phyloP scores from a whole-genome alignment of 64 coral and sea anemone species.

The Pocillopora damicornis region DNA sequence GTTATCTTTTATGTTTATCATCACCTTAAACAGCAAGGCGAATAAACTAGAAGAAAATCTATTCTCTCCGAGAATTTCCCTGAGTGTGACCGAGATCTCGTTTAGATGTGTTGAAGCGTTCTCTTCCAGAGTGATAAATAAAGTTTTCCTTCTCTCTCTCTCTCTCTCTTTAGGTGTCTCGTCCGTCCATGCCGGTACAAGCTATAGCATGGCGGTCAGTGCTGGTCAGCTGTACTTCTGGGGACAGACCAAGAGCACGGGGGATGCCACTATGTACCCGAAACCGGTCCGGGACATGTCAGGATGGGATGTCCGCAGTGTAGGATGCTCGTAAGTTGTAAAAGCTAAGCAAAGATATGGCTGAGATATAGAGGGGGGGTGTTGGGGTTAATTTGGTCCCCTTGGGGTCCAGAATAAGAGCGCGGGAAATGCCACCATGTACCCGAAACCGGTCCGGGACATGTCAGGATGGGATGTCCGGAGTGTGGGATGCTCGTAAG shows the following conservation, averaged over 20 bases:
- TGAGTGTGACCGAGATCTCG: too few species aligned
- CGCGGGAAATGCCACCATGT: constrained; percentile 84
- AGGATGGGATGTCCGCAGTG: constrained; percentile 85
- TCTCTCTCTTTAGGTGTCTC: constrained; percentile 4
- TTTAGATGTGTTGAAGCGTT: too few species aligned
- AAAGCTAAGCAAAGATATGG: neutral
- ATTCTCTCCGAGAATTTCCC: too few species aligned
- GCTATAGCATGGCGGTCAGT: constrained; percentile 71
- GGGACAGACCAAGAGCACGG: constrained; percentile 77
- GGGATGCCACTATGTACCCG: constrained; percentile 90
- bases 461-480: constrained; percentile 80
- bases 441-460: constrained; percentile 83
- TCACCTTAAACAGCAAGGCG: too few species aligned
- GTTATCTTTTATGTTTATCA: too few species aligned
- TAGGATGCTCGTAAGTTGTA: constrained; percentile 86
- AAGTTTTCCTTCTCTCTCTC: neutral
- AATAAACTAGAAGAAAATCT: too few species aligned
- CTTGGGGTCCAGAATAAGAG: constrained; percentile 64
- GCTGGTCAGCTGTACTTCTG: constrained; percentile 77
- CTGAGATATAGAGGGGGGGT: neutral
- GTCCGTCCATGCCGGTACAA: constrained; percentile 57
- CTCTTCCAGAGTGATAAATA: too few species aligned
- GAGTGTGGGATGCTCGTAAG: constrained; percentile 90
- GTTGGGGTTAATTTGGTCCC: too few species aligned
- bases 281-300: constrained; percentile 80